Evolutionary conservation across 2,113 vertebrate species (phyloP).

Genomic region (Eira barbara): DNA sequence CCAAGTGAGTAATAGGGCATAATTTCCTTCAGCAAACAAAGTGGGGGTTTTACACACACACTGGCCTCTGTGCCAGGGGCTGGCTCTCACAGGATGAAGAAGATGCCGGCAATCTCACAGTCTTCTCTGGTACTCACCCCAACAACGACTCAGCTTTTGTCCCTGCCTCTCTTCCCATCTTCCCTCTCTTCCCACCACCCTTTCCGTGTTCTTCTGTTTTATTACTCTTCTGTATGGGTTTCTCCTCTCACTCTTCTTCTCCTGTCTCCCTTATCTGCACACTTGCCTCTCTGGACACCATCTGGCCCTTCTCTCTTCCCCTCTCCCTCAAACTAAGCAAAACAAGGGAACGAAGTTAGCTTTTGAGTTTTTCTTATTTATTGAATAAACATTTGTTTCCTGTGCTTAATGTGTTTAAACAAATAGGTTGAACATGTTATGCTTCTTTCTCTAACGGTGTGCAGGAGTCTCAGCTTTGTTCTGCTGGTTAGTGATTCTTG

Average conservation of each 20-base stretch:
- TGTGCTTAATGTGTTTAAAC: conserved; percentile 33
- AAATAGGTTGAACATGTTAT: not conserved
- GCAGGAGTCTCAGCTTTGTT: not conserved
- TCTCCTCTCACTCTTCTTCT: not conserved
- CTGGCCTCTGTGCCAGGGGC: not conserved
- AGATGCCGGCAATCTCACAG: not conserved
- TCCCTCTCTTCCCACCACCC: not conserved
- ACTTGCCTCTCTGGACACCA: not conserved
- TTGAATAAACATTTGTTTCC: not conserved
- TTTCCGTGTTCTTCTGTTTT: not conserved
- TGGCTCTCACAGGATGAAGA: not conserved
- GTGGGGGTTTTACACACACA: not conserved
- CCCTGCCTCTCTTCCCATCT: not conserved
- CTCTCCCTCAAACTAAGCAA: not conserved
- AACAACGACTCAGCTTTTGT: not conserved
- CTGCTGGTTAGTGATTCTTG: not conserved
- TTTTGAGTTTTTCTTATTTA: not conserved
- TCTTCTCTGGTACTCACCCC: not conserved
- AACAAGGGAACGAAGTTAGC: not conserved
- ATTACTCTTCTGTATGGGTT: not conserved
- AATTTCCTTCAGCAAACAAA: conserved; percentile 31
- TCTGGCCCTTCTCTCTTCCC: not conserved
- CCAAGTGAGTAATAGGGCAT: not conserved
- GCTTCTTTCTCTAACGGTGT: not conserved
- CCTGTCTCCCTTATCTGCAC: not conserved